phyloP scores from a whole-genome alignment of 2,888 invertebrate species.

The Heteropelma amictum region DNA sequence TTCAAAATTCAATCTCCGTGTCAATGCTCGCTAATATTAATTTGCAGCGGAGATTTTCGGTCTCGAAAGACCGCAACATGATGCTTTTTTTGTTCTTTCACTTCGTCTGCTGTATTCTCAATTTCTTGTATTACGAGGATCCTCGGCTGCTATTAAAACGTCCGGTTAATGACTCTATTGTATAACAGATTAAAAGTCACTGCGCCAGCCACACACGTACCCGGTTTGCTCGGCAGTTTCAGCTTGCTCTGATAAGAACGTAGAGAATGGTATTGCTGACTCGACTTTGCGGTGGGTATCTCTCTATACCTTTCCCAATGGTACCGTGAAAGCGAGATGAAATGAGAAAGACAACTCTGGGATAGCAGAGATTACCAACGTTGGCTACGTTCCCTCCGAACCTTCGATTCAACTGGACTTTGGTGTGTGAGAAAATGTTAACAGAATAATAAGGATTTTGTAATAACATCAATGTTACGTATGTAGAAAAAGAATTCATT shows the following conservation, averaged over 20 bases:
- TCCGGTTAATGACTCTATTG: constrained; percentile 57
- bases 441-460: no score
- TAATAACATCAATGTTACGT: no score
- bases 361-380: constrained; percentile 31
- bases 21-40: background rate
- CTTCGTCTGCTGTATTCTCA: background rate
- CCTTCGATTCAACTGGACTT: constrained; percentile 64
- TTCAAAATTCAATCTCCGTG: no score
- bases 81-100: background rate
- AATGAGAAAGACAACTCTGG: constrained; percentile 14
- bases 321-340: background rate
- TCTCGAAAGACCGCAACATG: background rate
- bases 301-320: constrained; percentile 15
- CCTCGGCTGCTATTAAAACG: constrained; percentile 48
- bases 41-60: background rate
- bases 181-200: constrained; percentile 53
- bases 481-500: background rate
- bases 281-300: constrained; percentile 58
- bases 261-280: constrained; percentile 68
- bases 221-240: constrained; percentile 52
- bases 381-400: constrained; percentile 43
- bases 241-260: constrained; percentile 63
- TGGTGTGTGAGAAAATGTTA: constrained; percentile 61
- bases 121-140: constrained; percentile 12
- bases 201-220: constrained; percentile 26